A percentile compares a stretch with the other conserved stretches of the same genome.
These are phyloP conservation scores for Athrips mouffetella DNA, from an alignment of 2,888 invertebrate species.

Conservation along the genomic window DNA sequence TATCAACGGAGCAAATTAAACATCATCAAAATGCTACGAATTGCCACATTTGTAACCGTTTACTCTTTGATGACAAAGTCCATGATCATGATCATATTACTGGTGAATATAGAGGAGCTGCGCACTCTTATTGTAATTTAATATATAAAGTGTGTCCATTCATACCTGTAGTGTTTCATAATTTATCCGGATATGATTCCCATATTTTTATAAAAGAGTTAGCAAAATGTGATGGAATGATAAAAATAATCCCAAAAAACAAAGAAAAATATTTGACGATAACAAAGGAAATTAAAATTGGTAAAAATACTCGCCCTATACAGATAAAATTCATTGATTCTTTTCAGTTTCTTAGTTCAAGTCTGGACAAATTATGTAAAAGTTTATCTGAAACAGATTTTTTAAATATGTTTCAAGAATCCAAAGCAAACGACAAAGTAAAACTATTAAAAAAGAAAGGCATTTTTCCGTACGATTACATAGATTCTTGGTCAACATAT, in stretches of 20 bases:
- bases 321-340: constrained; percentile 25
- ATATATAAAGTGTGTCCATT: not conserved
- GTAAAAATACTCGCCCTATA: not conserved
- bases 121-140: not conserved
- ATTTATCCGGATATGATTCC: not conserved
- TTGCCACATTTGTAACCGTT: not conserved
- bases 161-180: not conserved
- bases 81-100: not conserved
- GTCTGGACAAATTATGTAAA: constrained; percentile 13
- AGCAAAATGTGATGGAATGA: not conserved
- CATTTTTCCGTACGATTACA: constrained; percentile 19
- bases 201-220: not conserved
- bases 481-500: constrained; percentile 8
- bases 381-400: constrained; percentile 15
- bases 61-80: not conserved
- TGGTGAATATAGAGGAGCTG: not conserved
- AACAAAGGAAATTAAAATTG: not conserved
- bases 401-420: not conserved
- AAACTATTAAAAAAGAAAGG: constrained; percentile 14
- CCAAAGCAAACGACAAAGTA: not conserved
- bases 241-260: not conserved
- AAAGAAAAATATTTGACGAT: constrained; percentile 1
- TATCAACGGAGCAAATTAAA: not conserved
- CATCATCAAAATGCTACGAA: not conserved
- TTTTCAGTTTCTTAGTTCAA: constrained; percentile 5